phyloP scores from a whole-genome alignment of 2,888 invertebrate genomes.

The Alentia gelatinosa region DNA sequence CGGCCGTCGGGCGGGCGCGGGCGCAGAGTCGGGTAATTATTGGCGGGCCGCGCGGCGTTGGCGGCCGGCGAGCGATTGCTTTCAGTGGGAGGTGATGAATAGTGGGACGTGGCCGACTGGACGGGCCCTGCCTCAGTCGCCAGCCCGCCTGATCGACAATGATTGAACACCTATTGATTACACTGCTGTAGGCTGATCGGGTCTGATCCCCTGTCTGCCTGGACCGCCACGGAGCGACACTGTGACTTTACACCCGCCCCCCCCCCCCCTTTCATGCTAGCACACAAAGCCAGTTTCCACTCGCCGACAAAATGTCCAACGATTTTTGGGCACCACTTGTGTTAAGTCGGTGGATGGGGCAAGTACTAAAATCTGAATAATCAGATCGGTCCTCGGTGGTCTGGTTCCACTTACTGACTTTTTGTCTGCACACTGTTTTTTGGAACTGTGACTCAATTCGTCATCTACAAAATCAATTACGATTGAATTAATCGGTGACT shows the following conservation, averaged over 20 bases:
- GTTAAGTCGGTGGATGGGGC: too few relatives aligned
- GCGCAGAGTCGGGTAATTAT: not conserved
- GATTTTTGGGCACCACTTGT: too few relatives aligned
- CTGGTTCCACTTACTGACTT: too few relatives aligned
- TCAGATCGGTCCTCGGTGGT: too few relatives aligned
- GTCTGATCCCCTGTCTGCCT: not conserved
- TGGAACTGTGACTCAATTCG: too few relatives aligned
- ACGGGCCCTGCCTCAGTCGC: not conserved
- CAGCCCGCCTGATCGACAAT: not conserved
- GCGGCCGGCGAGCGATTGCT: not conserved
- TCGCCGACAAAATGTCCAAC: too few relatives aligned
- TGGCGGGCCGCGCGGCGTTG: not conserved
- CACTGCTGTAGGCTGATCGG: not conserved
- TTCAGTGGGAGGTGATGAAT: not conserved
- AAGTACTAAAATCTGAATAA: too few relatives aligned
- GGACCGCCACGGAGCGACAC: not conserved
- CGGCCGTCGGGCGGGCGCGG: not conserved
- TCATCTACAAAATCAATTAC: too few relatives aligned
- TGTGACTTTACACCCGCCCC: not conserved
- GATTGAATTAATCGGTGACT: too few relatives aligned
- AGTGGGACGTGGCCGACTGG: not conserved
- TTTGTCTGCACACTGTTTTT: too few relatives aligned
- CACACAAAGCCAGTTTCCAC: too few relatives aligned
- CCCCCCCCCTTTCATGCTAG: not conserved
- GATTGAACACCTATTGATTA: slow-evolving; percentile 8